Evolutionary conservation across 2,113 vertebrate species (phyloP).

Genomic region (Eleginops maclovinus): DNA sequence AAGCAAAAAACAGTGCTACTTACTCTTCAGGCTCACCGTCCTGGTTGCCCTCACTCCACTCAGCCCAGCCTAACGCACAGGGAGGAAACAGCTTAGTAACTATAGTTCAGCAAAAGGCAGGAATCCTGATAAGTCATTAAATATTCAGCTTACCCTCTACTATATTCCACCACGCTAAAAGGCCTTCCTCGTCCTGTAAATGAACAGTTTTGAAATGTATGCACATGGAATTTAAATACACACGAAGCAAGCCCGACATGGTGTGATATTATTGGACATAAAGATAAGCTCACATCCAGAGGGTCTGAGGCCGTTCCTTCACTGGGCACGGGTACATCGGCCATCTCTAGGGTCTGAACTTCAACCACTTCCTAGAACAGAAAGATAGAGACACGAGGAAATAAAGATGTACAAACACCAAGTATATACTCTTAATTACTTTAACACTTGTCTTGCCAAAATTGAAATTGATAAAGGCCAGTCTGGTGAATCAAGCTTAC

Average conservation of each 20-base stretch:
- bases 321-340: constrained; percentile 43
- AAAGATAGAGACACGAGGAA: neutral
- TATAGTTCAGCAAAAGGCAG: neutral
- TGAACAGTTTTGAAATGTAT: neutral
- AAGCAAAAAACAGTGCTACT: constrained; percentile 13
- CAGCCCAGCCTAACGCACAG: constrained; percentile 72
- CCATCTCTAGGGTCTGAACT: constrained; percentile 56
- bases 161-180: constrained; percentile 79
- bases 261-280: neutral
- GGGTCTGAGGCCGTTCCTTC: constrained; percentile 54
- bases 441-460: too few relatives aligned
- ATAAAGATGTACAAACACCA: neutral
- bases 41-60: constrained; percentile 75
- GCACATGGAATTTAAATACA: neutral
- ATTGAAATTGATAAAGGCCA: too few relatives aligned
- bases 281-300: constrained; percentile 49
- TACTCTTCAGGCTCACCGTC: constrained; percentile 75
- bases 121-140: neutral
- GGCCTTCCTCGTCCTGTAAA: constrained; percentile 77
- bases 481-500: too few relatives aligned
- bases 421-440: too few relatives aligned
- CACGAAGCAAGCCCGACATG: neutral
- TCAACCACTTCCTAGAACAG: constrained; percentile 51
- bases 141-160: constrained; percentile 68
- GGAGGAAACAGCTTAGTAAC: neutral